Base-by-base conservation (phyloP, 2,888 invertebrate species). In the Drosophila peninsularis region DNA sequence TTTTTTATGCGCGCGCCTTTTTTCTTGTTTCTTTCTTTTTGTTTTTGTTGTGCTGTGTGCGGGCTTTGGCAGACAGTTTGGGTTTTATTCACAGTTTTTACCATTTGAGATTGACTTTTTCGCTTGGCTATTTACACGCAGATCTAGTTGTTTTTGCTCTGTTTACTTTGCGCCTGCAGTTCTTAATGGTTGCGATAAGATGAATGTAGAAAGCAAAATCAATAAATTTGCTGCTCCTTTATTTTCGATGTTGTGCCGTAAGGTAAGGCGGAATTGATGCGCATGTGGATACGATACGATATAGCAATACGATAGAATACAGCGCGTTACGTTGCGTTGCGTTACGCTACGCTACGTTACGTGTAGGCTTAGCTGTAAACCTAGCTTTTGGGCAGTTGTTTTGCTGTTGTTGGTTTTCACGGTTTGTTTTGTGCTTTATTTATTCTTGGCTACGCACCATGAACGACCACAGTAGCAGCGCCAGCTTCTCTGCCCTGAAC, bases 91-190 rank as follows among this genome's bases (percentile, higher is more conserved):
- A 61, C 49, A 21, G 65, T 52, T 68, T 76, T 88, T 86, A 86
- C 89, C 89, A 86, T 88, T 86, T 88, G 85, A 88, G 79, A 88
- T 88, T 64, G 72, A 80, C 78, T 80, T 78, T 69, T 74, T 78
- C 75, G 74, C 63, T 82, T 34, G 62, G 76, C 61, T 50, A 69
- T 67, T 75, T 65, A 63, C 61, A 62, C 67, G 69, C 62, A 36
- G 65, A 53, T 56, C 73, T 62, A 58, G 69, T 63, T 50, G 56
- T 45, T 62, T 50, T 42, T 52, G 34, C 44, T 44, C 44, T 52
- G 30, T 73, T 73, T 75, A 54, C 57, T 70, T 45, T 56, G 55
- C 41, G 67, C 54, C 49, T 61, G 75, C 72, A 57, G 34, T 62
- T 74, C 49, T 44, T 44, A 57, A 63, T 77, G 62, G 53, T 49